Percentiles rank a stretch among this genome's conserved stretches.
These are phyloP conservation scores for Ceryle rudis DNA, from an alignment of 2,797 vertebrate species.

Conservation along the genomic window DNA sequence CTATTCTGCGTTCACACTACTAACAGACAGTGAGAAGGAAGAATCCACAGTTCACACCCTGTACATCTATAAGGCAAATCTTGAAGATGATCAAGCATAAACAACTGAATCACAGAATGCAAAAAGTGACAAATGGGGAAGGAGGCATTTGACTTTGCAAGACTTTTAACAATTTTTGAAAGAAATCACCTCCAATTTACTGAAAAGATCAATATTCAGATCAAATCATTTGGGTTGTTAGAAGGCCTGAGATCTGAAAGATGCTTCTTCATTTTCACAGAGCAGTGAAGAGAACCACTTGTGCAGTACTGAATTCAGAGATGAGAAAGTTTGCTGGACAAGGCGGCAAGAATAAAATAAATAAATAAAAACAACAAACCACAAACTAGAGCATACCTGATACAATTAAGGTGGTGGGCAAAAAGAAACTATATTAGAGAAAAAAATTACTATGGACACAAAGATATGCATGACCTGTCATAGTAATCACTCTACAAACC, in stretches of 20 bases:
- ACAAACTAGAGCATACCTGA: background rate
- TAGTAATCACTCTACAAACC: background rate
- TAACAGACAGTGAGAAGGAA: background rate
- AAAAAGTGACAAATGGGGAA: background rate
- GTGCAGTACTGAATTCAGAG: background rate
- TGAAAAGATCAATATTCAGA: background rate
- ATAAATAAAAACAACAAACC: background rate
- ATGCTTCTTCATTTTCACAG: background rate
- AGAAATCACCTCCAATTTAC: background rate
- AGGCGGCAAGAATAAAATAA: background rate
- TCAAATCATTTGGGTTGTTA: background rate
- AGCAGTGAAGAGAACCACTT: background rate
- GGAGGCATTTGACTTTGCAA: background rate
- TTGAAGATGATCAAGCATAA: background rate
- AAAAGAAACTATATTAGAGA: background rate
- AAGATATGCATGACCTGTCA: background rate
- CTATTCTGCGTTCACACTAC: background rate
- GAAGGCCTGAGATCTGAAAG: background rate
- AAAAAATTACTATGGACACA: background rate
- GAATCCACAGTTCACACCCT: background rate
- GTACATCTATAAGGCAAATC: background rate
- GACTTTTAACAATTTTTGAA: background rate
- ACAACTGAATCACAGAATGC: background rate
- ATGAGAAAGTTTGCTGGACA: background rate
- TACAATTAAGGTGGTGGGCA: background rate